These are phyloP conservation scores for Sciurus niger DNA, from an alignment of 2,113 vertebrate species.

Conservation along the genomic window DNA sequence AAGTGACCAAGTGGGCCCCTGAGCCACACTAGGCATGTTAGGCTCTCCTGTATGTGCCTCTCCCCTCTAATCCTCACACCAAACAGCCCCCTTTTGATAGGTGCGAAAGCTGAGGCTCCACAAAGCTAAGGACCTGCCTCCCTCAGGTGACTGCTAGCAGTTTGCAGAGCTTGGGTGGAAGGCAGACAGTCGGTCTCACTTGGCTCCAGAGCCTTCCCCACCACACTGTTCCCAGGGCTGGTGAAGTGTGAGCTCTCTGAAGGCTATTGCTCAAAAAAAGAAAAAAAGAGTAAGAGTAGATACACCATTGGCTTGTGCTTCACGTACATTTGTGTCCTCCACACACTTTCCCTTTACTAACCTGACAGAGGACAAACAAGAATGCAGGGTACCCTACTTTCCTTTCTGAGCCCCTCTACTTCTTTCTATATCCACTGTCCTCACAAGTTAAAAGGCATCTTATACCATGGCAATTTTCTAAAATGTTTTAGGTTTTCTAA, in stretches of 20 bases:
- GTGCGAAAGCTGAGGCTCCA: background rate
- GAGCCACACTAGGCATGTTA: rapidly evolving
- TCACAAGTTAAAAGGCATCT: background rate
- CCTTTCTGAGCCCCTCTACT: background rate
- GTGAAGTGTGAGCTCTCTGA: background rate
- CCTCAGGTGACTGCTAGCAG: background rate
- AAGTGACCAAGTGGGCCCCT: background rate
- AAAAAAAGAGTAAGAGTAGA: background rate
- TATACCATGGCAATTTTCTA: background rate
- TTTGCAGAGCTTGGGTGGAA: background rate
- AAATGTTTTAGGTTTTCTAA: background rate
- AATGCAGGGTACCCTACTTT: rapidly evolving
- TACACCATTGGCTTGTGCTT: rapidly evolving
- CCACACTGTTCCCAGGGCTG: background rate
- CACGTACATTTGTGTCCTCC: rapidly evolving
- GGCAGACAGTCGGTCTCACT: background rate
- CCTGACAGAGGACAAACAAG: background rate
- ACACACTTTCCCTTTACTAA: background rate
- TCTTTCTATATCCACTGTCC: background rate
- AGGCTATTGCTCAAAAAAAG: background rate
- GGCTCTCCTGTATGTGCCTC: background rate
- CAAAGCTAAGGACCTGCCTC: background rate
- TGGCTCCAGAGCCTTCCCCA: background rate
- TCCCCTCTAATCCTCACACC: background rate
- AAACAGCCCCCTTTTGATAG: background rate